These are phyloP conservation scores for Salvelinus namaycush DNA, from an alignment of 2,113 vertebrate species.

Conservation along the genomic window DNA sequence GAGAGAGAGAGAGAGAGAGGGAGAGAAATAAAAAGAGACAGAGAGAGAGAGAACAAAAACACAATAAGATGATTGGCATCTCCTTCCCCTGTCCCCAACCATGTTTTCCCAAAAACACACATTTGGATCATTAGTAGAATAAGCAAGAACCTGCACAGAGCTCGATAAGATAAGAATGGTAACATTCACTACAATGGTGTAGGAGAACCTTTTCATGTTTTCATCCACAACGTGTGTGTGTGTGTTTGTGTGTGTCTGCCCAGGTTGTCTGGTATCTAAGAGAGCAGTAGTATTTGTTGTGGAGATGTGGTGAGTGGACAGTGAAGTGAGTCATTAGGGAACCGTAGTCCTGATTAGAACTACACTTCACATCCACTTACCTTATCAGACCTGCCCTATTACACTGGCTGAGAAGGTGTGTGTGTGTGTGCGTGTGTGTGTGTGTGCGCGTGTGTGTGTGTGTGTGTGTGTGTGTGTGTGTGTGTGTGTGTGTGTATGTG, in stretches of 20 bases:
- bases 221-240: background rate
- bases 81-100: no score
- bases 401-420: background rate
- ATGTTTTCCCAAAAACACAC: no score
- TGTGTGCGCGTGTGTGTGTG: background rate
- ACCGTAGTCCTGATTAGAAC: background rate
- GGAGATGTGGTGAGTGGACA: background rate
- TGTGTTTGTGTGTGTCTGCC: background rate
- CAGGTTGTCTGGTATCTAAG: background rate
- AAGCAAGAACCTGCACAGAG: no score
- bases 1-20: no score
- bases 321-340: no score
- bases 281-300: background rate
- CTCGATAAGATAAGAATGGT: no score
- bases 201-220: no score
- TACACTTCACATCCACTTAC: background rate
- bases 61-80: no score
- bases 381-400: background rate
- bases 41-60: no score
- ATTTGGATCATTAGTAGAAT: no score
- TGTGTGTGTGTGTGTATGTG: background rate
- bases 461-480: conserved; percentile 1
- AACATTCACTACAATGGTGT: no score
- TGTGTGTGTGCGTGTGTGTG: conserved; percentile 6
- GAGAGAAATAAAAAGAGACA: no score